These are phyloP conservation scores for Pituophis catenifer DNA, from an alignment of 2,113 vertebrate genomes.

Conservation along the genomic window DNA sequence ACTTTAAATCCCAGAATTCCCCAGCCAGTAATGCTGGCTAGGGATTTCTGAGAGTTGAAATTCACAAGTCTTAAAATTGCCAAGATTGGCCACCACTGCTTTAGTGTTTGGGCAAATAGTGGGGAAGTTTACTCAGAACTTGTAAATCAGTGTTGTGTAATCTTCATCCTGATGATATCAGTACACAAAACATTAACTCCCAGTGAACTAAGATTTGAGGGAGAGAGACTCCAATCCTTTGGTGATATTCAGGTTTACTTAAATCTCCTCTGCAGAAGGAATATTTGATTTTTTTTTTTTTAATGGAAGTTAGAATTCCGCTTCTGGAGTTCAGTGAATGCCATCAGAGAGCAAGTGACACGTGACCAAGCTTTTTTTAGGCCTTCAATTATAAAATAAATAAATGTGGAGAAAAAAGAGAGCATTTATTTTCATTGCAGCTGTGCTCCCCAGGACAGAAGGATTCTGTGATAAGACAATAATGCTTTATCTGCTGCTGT, in stretches of 20 bases:
- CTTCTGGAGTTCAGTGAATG: not conserved
- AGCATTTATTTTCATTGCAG: conserved; percentile 82
- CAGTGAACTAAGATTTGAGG: not conserved
- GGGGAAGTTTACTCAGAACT: not conserved
- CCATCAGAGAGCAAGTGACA: not conserved
- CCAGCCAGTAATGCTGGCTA: not conserved
- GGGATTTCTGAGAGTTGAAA: not conserved
- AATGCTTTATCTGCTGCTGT: conserved; percentile 74
- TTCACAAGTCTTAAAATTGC: not conserved
- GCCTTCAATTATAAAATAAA: conserved; percentile 54
- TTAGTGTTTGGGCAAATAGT: not conserved
- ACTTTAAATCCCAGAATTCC: not conserved
- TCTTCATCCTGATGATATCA: not conserved
- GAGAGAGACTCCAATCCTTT: not conserved
- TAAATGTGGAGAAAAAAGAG: conserved; percentile 62
- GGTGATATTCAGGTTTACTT: not conserved
- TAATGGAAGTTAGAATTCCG: conserved; percentile 1
- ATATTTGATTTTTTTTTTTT: not conserved
- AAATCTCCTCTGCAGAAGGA: no score
- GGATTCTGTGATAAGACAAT: conserved; percentile 83
- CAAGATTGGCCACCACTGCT: not conserved
- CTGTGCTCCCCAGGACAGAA: conserved; percentile 75
- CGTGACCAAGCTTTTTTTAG: conserved; percentile 24
- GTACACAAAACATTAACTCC: not conserved
- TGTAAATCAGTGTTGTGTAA: not conserved